Percentiles rank a stretch among this genome's conserved stretches.
Conservation (phyloP, 2,888 invertebrate genomes). For the Lochmaea crataegi region DNA sequence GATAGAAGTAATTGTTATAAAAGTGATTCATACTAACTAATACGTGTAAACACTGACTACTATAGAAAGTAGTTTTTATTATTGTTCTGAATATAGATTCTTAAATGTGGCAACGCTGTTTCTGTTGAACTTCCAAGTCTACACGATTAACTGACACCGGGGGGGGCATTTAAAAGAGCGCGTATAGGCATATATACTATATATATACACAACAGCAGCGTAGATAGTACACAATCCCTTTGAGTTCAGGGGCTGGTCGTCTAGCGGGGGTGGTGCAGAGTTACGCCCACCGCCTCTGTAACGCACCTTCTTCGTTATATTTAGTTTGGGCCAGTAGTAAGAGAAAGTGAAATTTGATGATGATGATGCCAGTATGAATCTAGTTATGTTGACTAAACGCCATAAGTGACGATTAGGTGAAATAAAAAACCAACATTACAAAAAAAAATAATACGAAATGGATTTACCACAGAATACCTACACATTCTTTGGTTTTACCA, state of each 20-base stretch:
- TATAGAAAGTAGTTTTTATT: no score
- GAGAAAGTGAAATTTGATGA: conserved; percentile 38
- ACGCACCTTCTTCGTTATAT: conserved; percentile 46
- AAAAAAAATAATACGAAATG: no score
- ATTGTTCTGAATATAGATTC: no score
- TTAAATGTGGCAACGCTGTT: neutral
- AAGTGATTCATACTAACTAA: no score
- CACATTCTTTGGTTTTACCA: no score
- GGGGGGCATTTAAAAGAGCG: neutral
- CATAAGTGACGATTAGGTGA: no score
- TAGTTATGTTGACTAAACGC: no score
- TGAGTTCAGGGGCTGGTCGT: conserved; percentile 58
- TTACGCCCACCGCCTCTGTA: conserved; percentile 63
- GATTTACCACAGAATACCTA: no score
- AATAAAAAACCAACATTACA: no score
- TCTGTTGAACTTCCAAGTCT: neutral
- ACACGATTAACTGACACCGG: neutral
- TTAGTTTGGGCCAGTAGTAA: conserved; percentile 15
- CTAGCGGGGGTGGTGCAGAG: conserved; percentile 62
- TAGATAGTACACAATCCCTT: conserved; percentile 32
- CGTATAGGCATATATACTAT: neutral
- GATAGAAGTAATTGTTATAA: no score
- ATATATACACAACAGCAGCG: neutral
- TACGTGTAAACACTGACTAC: no score
- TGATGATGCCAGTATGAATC: neutral